Conservation (phyloP, 1,140 invertebrate species). For the Melanaphis sacchari region DNA sequence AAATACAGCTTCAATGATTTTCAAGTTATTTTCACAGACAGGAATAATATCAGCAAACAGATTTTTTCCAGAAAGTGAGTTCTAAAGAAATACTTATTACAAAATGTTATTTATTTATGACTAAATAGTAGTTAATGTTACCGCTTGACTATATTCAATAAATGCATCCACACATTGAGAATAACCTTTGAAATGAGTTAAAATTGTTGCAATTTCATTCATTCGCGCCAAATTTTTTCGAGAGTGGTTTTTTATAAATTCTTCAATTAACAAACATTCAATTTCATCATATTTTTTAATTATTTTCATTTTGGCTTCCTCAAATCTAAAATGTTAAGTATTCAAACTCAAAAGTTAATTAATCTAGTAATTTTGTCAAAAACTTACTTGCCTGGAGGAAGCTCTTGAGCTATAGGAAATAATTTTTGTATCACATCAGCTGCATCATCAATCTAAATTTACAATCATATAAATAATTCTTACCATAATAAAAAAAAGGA, state of each 20-base stretch:
- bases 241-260: constrained; percentile 89
- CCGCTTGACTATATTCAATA: constrained; percentile 95
- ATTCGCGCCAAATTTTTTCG: constrained; percentile 85
- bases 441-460: constrained; percentile 82
- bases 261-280: constrained; percentile 90
- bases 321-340: constrained; percentile 71
- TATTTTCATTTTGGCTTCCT: constrained; percentile 88
- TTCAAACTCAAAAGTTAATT: background rate
- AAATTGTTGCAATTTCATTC: constrained; percentile 90
- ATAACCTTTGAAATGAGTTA: constrained; percentile 96
- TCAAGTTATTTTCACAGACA: constrained; percentile 87
- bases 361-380: background rate
- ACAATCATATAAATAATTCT: background rate
- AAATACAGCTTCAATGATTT: constrained; percentile 91
- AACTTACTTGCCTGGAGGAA: constrained; percentile 54
- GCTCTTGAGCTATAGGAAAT: constrained; percentile 88
- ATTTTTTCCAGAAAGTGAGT: constrained; percentile 79
- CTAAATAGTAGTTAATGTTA: constrained; percentile 61
- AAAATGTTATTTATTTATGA: constrained; percentile 59
- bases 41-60: constrained; percentile 91
- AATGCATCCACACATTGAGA: constrained; percentile 95
- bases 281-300: constrained; percentile 94
- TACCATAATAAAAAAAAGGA: background rate
- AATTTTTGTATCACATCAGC: constrained; percentile 99
- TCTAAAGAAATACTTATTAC: constrained; percentile 64